Conservation (phyloP, 2,888 invertebrate species). For the Dryomyza anilis region DNA sequence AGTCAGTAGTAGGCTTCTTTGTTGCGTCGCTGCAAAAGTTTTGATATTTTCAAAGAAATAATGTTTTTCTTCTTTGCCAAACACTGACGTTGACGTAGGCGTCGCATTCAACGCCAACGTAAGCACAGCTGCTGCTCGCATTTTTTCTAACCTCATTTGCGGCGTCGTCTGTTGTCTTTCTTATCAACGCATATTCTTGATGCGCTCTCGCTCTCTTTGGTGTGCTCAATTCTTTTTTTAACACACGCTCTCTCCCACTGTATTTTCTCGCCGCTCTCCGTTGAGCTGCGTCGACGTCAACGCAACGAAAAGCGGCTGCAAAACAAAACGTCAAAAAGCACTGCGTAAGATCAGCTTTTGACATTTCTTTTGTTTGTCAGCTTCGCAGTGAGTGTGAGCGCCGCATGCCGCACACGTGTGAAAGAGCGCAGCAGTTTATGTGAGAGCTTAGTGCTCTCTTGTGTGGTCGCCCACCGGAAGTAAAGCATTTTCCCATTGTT, state of each 20-base stretch:
- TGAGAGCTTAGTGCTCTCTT: not conserved
- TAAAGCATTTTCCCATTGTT: conserved; percentile 12
- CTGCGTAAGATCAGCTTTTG: conserved; percentile 16
- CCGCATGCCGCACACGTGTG: too few relatives aligned
- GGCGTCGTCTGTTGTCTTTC: not conserved
- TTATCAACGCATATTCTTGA: too few relatives aligned
- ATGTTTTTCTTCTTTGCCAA: not conserved
- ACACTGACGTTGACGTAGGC: not conserved
- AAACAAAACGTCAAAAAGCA: conserved; percentile 17
- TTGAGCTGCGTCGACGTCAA: not conserved
- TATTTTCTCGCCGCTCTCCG: not conserved
- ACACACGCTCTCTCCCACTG: not conserved
- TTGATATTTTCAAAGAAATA: too few relatives aligned
- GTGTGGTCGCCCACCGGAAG: conserved; percentile 8
- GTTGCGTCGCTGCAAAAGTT: too few relatives aligned
- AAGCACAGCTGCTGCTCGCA: not conserved
- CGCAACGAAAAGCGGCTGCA: conserved; percentile 16
- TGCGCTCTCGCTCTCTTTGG: not conserved
- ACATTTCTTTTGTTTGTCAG: conserved; percentile 1
- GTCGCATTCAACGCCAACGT: not conserved
- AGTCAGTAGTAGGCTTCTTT: too few relatives aligned
- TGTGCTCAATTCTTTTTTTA: too few relatives aligned
- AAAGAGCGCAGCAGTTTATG: too few relatives aligned
- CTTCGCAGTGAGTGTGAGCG: not conserved
- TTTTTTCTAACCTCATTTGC: not conserved